A percentile compares a stretch with the other conserved stretches of the same genome.
Conservation (phyloP, 2,797 vertebrate species). For the Cossypha caffra region DNA sequence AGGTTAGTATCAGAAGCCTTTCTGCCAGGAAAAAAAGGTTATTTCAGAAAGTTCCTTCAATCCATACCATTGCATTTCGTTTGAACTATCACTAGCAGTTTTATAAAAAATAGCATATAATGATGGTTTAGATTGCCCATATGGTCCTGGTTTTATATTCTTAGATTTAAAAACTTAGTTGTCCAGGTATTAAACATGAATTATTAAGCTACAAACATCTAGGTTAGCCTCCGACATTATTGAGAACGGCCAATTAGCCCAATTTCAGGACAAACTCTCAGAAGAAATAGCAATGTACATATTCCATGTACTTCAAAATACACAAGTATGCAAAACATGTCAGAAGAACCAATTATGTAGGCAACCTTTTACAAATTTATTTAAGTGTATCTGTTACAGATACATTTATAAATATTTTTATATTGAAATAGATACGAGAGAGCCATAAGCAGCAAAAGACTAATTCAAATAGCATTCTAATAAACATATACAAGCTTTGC, state of each 20-base stretch:
- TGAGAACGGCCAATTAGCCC: background rate
- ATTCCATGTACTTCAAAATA: background rate
- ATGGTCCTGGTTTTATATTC: background rate
- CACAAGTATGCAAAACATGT: rapidly evolving
- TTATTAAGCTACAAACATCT: background rate
- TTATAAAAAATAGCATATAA: background rate
- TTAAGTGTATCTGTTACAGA: background rate
- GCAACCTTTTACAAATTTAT: background rate
- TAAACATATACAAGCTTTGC: background rate
- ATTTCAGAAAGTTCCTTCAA: background rate
- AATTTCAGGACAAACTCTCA: background rate
- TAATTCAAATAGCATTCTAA: background rate
- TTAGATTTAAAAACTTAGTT: background rate
- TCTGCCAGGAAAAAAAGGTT: background rate
- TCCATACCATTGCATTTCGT: background rate
- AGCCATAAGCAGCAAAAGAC: background rate
- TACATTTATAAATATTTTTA: background rate
- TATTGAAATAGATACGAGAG: background rate
- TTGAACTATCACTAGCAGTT: background rate
- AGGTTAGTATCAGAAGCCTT: background rate
- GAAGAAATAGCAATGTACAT: background rate
- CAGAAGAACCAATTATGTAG: background rate
- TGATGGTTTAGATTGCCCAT: background rate
- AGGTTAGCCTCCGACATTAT: background rate
- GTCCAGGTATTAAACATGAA: background rate